Evolutionary conservation across 2,113 vertebrate genomes (phyloP).

Genomic region (Strix aluco): DNA sequence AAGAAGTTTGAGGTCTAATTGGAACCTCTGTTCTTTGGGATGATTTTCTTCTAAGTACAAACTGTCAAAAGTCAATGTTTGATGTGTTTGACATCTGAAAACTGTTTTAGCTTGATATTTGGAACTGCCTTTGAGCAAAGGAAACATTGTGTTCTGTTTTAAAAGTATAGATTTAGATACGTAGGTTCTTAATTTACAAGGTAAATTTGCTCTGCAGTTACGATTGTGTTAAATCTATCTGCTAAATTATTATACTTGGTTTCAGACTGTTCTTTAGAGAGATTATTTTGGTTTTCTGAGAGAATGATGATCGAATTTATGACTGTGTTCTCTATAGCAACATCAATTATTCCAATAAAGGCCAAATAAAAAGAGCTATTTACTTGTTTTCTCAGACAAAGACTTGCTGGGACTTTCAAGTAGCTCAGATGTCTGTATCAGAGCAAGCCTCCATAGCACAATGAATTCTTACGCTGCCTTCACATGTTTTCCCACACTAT

Average conservation of each 20-base stretch:
- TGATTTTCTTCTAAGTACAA: background rate
- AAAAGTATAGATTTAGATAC: background rate
- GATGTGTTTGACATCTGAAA: background rate
- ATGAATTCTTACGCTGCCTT: slow-evolving; percentile 1
- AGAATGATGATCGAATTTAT: slow-evolving; percentile 22
- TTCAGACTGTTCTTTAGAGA: slow-evolving; percentile 3
- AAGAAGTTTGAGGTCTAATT: background rate
- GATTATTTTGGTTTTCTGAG: slow-evolving; percentile 34
- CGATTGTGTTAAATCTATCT: background rate
- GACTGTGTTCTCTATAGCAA: slow-evolving; percentile 21
- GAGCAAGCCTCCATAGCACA: background rate
- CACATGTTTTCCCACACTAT: background rate
- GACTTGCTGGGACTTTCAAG: slow-evolving; percentile 37
- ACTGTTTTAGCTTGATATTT: background rate
- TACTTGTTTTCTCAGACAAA: slow-evolving; percentile 55
- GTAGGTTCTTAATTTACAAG: background rate
- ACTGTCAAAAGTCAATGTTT: background rate
- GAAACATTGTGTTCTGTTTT: background rate
- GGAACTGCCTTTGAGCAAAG: background rate
- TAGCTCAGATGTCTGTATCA: slow-evolving; percentile 4
- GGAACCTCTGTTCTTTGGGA: background rate
- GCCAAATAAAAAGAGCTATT: slow-evolving; percentile 51
- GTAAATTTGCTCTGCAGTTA: background rate
- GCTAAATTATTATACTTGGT: slow-evolving; percentile 1
- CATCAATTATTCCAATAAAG: slow-evolving; percentile 59